Evolutionary conservation across 2,797 vertebrate genomes (phyloP).

Genomic region (Sarcoramphus papa): DNA sequence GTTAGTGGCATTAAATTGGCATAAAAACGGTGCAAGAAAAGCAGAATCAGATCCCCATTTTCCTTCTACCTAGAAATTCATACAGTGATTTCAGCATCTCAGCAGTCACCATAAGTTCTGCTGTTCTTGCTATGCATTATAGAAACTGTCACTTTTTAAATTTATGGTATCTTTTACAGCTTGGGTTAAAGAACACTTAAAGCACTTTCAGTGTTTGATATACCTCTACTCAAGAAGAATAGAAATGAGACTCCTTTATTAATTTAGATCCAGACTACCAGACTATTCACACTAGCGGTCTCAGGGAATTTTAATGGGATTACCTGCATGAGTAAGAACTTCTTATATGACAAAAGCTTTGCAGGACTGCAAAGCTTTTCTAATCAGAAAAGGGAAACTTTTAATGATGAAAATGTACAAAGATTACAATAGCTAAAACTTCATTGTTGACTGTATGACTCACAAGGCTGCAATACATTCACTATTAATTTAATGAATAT

Average conservation of each 20-base stretch:
- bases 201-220: conserved; percentile 6
- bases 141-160: conserved; percentile 5
- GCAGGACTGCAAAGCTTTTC: not conserved
- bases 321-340: not conserved
- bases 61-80: not conserved
- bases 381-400: not conserved
- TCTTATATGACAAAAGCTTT: not conserved
- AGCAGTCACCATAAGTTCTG: not conserved
- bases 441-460: not conserved
- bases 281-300: not conserved
- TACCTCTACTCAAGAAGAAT: not conserved
- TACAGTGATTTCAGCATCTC: not conserved
- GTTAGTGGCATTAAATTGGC: not conserved
- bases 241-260: conserved; percentile 10
- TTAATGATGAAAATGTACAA: not conserved
- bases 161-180: conserved; percentile 18
- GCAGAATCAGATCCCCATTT: not conserved
- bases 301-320: not conserved
- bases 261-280: conserved; percentile 2
- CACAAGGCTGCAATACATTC: not conserved
- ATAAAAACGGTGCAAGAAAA: not conserved
- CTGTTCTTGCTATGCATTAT: not conserved
- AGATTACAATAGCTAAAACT: not conserved
- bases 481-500: not conserved
- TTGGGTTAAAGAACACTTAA: conserved; percentile 29